phyloP scores from a whole-genome alignment of 1,140 invertebrate genomes.

The Drosophila ogumai region DNA sequence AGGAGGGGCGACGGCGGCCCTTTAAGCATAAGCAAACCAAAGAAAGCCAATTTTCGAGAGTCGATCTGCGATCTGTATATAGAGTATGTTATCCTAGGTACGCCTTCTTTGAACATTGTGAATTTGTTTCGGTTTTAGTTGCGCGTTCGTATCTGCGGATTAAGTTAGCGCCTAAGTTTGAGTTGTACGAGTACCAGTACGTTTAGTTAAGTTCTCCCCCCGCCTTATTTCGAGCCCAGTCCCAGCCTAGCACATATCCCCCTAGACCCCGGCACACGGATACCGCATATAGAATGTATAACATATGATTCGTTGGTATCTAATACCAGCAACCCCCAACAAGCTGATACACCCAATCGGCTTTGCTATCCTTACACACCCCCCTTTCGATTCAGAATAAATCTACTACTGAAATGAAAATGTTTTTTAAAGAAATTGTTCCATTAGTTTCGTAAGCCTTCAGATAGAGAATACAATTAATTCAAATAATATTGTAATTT shows the following conservation, averaged over 20 bases:
- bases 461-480: conserved; percentile 63
- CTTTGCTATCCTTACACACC: neutral
- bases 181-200: conserved; percentile 17
- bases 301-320: conserved; percentile 64
- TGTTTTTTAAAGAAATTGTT: conserved; percentile 71
- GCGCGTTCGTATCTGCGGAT: conserved; percentile 16
- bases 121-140: conserved; percentile 44
- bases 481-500: conserved; percentile 79
- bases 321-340: conserved; percentile 57
- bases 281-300: conserved; percentile 41
- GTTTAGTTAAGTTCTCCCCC: conserved; percentile 32
- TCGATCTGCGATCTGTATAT: conserved; percentile 60
- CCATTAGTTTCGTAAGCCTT: conserved; percentile 72
- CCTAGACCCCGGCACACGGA: conserved; percentile 3
- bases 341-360: conserved; percentile 30
- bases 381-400: conserved; percentile 1
- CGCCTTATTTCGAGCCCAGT: conserved; percentile 33
- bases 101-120: conserved; percentile 42
- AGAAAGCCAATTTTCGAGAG: conserved; percentile 61
- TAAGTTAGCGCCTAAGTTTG: conserved; percentile 28
- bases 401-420: conserved; percentile 44
- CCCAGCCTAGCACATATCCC: conserved; percentile 47
- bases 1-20: conserved; percentile 1
- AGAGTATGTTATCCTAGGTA: conserved; percentile 59
- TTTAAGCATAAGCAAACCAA: conserved; percentile 63